Percentiles rank a stretch among this genome's conserved stretches.
These are phyloP conservation scores for Macroteleia sp. DNA, from an alignment of 2,888 invertebrate genomes.

Conservation along the genomic window DNA sequence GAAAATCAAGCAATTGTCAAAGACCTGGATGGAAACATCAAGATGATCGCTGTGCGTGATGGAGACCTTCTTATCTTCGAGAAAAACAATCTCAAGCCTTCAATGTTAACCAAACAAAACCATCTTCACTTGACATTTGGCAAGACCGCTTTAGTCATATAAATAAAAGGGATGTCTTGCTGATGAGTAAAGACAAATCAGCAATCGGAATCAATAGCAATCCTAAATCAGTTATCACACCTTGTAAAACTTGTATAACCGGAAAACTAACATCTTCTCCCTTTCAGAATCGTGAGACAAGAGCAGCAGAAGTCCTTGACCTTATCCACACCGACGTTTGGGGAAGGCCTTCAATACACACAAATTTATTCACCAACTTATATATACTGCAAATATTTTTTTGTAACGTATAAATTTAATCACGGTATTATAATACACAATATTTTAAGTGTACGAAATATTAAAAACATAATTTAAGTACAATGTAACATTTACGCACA, in stretches of 20 bases:
- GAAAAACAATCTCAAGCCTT: not conserved
- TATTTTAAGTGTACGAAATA: too few relatives aligned
- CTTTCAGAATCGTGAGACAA: too few relatives aligned
- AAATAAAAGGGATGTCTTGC: not conserved
- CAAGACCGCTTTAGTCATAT: conserved; percentile 14
- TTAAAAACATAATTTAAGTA: too few relatives aligned
- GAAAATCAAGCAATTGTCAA: conserved; percentile 37
- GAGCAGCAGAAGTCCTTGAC: too few relatives aligned
- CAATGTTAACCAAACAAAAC: too few relatives aligned
- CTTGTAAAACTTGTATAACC: not conserved
- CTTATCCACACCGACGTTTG: too few relatives aligned
- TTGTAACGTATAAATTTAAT: too few relatives aligned
- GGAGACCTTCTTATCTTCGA: not conserved
- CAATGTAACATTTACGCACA: too few relatives aligned
- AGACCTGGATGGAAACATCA: not conserved
- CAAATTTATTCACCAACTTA: too few relatives aligned
- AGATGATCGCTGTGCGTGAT: not conserved
- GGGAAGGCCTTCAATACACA: too few relatives aligned
- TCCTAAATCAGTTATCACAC: not conserved
- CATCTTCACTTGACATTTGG: conserved; percentile 41
- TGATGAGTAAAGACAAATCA: not conserved
- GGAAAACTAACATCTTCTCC: conserved; percentile 11
- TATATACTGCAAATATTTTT: too few relatives aligned
- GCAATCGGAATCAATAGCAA: not conserved
- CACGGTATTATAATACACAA: too few relatives aligned